Evolutionary conservation across 2,888 invertebrate species (phyloP).

Genomic region (Julus scanicus): DNA sequence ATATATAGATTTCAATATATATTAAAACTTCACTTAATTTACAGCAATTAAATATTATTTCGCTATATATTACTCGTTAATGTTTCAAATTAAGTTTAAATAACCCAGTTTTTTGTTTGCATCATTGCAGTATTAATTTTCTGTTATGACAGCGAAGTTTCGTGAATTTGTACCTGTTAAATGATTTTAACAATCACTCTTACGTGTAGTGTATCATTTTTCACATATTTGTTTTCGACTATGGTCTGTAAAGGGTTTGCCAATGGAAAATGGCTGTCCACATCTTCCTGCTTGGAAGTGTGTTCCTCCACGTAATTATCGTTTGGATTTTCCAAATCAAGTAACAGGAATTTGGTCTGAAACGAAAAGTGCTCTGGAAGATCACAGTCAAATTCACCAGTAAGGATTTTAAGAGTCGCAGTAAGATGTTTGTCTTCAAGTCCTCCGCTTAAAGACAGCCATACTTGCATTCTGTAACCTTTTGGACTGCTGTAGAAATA

Average conservation of each 20-base stretch:
- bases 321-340: neutral
- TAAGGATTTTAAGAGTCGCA: neutral
- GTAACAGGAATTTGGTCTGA: neutral
- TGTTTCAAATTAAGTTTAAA: too few species aligned
- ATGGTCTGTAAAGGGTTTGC: neutral
- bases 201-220: neutral
- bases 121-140: neutral
- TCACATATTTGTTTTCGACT: neutral
- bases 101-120: neutral
- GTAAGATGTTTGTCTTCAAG: neutral
- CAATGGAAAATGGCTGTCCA: conserved; percentile 12
- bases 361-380: neutral
- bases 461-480: conserved; percentile 26
- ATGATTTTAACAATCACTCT: neutral
- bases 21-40: too few species aligned
- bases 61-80: too few species aligned
- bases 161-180: neutral
- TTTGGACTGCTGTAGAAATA: conserved; percentile 40
- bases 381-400: neutral
- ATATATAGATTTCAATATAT: too few species aligned
- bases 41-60: too few species aligned
- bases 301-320: neutral
- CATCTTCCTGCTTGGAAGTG: neutral
- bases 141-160: too few species aligned
- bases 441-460: neutral